phyloP scores from a whole-genome alignment of 2,797 vertebrate genomes.

The Brachymystax lenok region DNA sequence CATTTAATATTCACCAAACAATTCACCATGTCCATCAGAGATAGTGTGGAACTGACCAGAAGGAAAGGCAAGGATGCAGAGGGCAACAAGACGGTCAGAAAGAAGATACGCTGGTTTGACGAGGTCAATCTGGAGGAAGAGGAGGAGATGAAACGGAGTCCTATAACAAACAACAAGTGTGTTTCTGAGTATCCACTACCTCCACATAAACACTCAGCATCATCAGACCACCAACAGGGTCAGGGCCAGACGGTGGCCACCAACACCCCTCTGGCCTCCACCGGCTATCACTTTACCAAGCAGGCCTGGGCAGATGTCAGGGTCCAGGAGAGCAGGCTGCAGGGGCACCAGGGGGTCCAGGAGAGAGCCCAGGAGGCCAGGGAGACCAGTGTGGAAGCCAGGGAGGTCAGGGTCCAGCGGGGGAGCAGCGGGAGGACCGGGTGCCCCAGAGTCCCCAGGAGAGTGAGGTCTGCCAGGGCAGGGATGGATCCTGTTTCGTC shows the following conservation, averaged over 20 bases:
- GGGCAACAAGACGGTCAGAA: conserved; percentile 66
- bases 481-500: conserved; percentile 56
- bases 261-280: conserved; percentile 56
- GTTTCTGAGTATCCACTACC: conserved; percentile 4
- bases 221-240: conserved; percentile 64
- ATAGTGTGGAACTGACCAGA: conserved; percentile 86
- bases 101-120: conserved; percentile 89
- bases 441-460: conserved; percentile 65
- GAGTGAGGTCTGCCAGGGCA: conserved; percentile 61
- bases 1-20: conserved; percentile 70
- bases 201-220: conserved; percentile 33
- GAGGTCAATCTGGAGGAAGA: conserved; percentile 66
- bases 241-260: conserved; percentile 46
- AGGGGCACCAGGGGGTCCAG: conserved; percentile 74
- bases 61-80: conserved; percentile 68
- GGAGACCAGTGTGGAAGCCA: conserved; percentile 57
- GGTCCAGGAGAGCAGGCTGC: conserved; percentile 38
- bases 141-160: conserved; percentile 40
- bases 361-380: conserved; percentile 69
- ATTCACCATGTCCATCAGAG: conserved; percentile 76
- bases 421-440: conserved; percentile 47
- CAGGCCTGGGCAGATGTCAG: conserved; percentile 81
- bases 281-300: conserved; percentile 74
- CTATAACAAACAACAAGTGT: conserved; percentile 21
- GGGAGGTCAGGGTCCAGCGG: conserved; percentile 69